These are phyloP conservation scores for Aphrocallistes beatrix DNA, from an alignment of 37 sponge, comb jelly and placozoan genomes.

Conservation along the genomic window DNA sequence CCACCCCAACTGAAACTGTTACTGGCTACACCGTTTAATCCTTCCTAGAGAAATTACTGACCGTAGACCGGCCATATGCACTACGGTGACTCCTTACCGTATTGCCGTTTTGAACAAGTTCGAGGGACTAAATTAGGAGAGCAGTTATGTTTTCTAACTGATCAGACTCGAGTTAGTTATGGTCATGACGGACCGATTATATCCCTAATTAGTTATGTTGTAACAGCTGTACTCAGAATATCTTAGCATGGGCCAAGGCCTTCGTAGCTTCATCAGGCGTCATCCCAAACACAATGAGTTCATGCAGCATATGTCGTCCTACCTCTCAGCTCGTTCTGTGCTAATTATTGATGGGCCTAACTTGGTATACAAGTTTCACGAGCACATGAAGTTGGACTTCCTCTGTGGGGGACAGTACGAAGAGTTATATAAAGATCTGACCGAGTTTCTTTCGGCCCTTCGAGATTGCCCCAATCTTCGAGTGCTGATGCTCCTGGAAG, in stretches of 20 bases:
- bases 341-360: background rate
- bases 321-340: background rate
- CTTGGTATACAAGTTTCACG: background rate
- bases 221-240: too few relatives aligned
- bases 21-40: too few relatives aligned
- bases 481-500: background rate
- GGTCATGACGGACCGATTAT: too few relatives aligned
- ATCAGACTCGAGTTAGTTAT: too few relatives aligned
- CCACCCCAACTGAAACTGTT: too few relatives aligned
- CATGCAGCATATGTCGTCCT: background rate
- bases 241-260: background rate
- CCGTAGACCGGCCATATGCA: too few relatives aligned
- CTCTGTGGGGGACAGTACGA: conserved; percentile 3
- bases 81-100: too few relatives aligned
- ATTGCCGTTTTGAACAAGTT: too few relatives aligned
- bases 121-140: too few relatives aligned
- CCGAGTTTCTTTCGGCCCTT: background rate
- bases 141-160: too few relatives aligned
- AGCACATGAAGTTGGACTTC: background rate
- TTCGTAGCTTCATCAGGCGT: background rate
- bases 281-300: background rate
- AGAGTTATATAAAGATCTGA: background rate
- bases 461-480: background rate
- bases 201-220: too few relatives aligned
- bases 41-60: too few relatives aligned